Conservation (phyloP, 2,113 vertebrate species). For the Channa argus region DNA sequence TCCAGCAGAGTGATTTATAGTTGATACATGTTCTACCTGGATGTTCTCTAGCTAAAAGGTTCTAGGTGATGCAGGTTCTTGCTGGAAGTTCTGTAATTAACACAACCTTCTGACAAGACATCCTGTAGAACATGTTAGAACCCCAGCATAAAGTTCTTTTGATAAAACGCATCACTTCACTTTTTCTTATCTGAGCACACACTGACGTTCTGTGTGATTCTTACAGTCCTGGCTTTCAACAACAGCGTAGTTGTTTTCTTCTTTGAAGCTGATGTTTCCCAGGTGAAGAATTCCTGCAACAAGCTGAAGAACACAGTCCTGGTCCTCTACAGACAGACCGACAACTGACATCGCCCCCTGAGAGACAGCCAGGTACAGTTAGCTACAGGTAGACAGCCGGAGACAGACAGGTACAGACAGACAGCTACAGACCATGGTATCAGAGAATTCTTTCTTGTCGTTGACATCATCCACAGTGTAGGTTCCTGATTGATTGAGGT, state of each 20-base stretch:
- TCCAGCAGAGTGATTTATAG: no score
- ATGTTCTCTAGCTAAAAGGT: no score
- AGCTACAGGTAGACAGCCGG: not conserved
- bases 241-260: conserved; percentile 87
- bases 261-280: conserved; percentile 86
- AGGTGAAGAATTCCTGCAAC: conserved; percentile 87
- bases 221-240: conserved; percentile 88
- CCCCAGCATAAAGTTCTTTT: not conserved
- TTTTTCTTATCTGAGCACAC: no score
- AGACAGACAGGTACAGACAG: not conserved
- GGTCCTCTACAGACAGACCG: conserved; percentile 81
- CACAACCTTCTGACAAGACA: no score
- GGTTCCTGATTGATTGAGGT: conserved; percentile 87
- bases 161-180: not conserved
- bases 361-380: conserved; percentile 17
- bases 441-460: conserved; percentile 85
- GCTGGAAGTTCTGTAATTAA: no score
- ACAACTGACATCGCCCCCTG: conserved; percentile 87
- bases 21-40: no score
- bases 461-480: conserved; percentile 86
- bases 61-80: no score
- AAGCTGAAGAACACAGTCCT: conserved; percentile 84
- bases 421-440: conserved; percentile 81
- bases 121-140: no score
- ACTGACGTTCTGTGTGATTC: conserved; percentile 12